Evolutionary conservation across 2,888 invertebrate genomes (phyloP).

Genomic region (Adineta ricciae): DNA sequence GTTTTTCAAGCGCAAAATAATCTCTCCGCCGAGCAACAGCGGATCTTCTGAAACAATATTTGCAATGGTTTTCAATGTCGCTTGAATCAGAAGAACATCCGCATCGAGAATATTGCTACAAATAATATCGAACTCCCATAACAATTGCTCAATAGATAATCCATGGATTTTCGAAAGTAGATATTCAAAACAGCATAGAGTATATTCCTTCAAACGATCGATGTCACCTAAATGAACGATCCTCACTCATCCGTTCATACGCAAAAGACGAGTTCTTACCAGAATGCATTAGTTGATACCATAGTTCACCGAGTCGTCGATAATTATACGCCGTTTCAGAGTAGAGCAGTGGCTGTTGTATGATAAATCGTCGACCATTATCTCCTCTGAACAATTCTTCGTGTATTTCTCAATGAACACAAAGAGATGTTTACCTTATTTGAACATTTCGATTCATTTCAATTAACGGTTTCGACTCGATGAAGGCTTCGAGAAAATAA

Average conservation of each 20-base stretch:
- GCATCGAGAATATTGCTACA: slow-evolving; percentile 56
- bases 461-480: slow-evolving; percentile 38
- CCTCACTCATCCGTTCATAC: background rate
- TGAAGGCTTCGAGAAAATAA: slow-evolving; percentile 40
- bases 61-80: slow-evolving; percentile 71
- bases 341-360: slow-evolving; percentile 42
- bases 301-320: slow-evolving; percentile 45
- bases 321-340: slow-evolving; percentile 46
- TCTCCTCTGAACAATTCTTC: background rate
- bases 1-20: slow-evolving; percentile 75
- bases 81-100: slow-evolving; percentile 72
- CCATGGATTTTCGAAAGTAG: slow-evolving; percentile 75
- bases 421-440: slow-evolving; percentile 22
- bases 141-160: slow-evolving; percentile 71
- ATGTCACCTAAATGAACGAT: slow-evolving; percentile 57
- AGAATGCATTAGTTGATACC: slow-evolving; percentile 49
- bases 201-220: slow-evolving; percentile 69
- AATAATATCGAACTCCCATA: slow-evolving; percentile 65
- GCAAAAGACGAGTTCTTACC: slow-evolving; percentile 36
- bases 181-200: slow-evolving; percentile 83
- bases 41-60: slow-evolving; percentile 74
- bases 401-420: too few species aligned
- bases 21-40: slow-evolving; percentile 75
- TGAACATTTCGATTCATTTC: slow-evolving; percentile 33
- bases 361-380: slow-evolving; percentile 36